Base-by-base conservation (phyloP, 2,797 vertebrate species). In the Poecilia gillii region DNA sequence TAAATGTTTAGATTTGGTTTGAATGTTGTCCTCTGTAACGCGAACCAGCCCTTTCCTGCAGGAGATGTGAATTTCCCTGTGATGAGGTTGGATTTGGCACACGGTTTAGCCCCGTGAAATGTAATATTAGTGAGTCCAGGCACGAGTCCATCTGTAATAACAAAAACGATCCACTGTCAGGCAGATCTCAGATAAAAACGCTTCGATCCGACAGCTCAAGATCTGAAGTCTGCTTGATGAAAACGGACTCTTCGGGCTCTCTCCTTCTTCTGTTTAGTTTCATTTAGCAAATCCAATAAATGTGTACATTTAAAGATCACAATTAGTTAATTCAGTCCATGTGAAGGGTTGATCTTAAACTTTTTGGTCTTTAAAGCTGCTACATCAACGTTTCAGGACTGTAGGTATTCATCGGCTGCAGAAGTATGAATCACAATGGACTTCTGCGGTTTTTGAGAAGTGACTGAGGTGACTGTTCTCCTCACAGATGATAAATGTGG, bases 41-140 rank as follows among this genome's bases (percentile, higher is more conserved):
- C 79, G 81, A 89, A 86, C 82, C 89, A 88, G 89, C 70, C 80
- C 43, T 84, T 76, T 64, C 14, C 87, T 87, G 74, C 46, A 41
- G 64, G 59, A 78, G 84, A 88, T 59, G 80, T 85, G 81, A 81
- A 83, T 90, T 88, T 92, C 84, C 73, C 80, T 84, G 84, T 81
- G 85, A 89, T 88, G 84, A 89, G 76, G 81, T 81, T 85, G 90
- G 82, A 87, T 91, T 89, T 91, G 87, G 88, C 85, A 53, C 64
- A 49, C n/a, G 28, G 75, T 76, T 86, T 64, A 73, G 80, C 53
- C 81, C 81, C 68, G 51, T 87, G 86, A 91, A 91, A 89, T 87
- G 83, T 88, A 83, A 92, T 87, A 87, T 87, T 2, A 20, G 85
- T 87, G 86, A 70, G 80, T 16, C 70, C 2, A 73, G 88, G 85